Conservation (phyloP, 2,113 vertebrate species). For the Craseonycteris thonglongyai region DNA sequence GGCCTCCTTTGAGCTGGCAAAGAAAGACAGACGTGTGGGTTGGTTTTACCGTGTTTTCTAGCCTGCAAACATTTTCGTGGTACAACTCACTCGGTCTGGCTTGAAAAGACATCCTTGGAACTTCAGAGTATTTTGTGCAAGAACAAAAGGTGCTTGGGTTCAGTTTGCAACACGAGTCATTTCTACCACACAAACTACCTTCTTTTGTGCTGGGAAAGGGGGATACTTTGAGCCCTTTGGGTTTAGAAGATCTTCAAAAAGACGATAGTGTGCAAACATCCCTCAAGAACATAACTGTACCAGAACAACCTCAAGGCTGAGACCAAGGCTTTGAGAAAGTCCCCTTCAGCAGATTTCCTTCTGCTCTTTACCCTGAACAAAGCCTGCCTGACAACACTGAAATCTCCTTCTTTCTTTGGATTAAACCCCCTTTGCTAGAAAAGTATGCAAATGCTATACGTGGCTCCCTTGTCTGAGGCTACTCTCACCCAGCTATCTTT, state of each 20-base stretch:
- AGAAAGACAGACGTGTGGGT: not conserved
- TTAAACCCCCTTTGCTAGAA: constrained; percentile 78
- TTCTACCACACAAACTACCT: constrained; percentile 70
- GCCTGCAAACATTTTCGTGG: constrained; percentile 59
- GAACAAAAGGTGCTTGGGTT: constrained; percentile 65
- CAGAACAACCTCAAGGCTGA: constrained; percentile 76
- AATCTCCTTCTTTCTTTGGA: constrained; percentile 81
- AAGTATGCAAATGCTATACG: constrained; percentile 81
- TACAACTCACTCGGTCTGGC: not conserved
- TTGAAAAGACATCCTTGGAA: constrained; percentile 33
- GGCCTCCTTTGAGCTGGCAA: not conserved
- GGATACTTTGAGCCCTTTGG: constrained; percentile 64
- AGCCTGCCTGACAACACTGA: constrained; percentile 80
- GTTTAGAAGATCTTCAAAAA: constrained; percentile 76
- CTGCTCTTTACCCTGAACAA: constrained; percentile 81
- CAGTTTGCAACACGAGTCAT: constrained; percentile 61
- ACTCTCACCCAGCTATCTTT: constrained; percentile 77
- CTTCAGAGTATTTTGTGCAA: constrained; percentile 58
- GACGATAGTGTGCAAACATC: constrained; percentile 79
- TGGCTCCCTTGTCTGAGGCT: constrained; percentile 70
- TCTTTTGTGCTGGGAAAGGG: constrained; percentile 67
- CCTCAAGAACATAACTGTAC: constrained; percentile 73
- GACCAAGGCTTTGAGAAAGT: constrained; percentile 78
- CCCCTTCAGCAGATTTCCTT: constrained; percentile 79
- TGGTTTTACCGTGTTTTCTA: constrained; percentile 41